Conservation (phyloP, 2,113 vertebrate species). For the Eulacestoma nigropectus region DNA sequence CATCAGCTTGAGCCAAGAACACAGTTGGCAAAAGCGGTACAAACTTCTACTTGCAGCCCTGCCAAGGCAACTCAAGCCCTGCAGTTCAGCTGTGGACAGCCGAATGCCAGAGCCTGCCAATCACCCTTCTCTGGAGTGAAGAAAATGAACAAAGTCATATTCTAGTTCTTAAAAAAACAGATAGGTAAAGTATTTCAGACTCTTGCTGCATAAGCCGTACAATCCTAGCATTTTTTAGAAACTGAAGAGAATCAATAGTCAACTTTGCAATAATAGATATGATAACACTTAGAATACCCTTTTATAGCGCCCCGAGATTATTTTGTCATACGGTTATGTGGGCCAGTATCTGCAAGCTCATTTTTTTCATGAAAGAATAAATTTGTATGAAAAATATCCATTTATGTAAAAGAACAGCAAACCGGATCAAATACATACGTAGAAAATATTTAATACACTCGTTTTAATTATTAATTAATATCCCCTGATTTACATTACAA, state of each 20-base stretch:
- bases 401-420: not conserved
- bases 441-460: not conserved
- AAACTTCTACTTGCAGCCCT: not conserved
- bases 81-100: conserved; percentile 5
- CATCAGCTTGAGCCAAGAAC: conserved; percentile 44
- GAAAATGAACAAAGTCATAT: not conserved
- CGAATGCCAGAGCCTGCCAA: not conserved
- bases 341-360: not conserved
- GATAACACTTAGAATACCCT: not conserved
- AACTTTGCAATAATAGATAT: not conserved
- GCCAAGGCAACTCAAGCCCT: conserved; percentile 27
- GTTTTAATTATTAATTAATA: not conserved
- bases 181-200: not conserved
- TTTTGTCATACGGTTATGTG: fast-evolving
- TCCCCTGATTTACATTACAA: not conserved
- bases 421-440: not conserved
- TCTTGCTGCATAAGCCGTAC: not conserved
- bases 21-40: conserved; percentile 8
- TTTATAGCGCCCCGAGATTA: not conserved
- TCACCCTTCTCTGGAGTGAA: not conserved
- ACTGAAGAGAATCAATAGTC: not conserved
- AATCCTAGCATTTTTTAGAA: not conserved
- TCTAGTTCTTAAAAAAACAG: not conserved
- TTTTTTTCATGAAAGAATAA: not conserved
- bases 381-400: not conserved